A percentile compares a stretch with the other conserved stretches of the same genome.
Evolutionary conservation across 2,797 vertebrate species (phyloP).

Genomic region (Premnoplex brunnescens): DNA sequence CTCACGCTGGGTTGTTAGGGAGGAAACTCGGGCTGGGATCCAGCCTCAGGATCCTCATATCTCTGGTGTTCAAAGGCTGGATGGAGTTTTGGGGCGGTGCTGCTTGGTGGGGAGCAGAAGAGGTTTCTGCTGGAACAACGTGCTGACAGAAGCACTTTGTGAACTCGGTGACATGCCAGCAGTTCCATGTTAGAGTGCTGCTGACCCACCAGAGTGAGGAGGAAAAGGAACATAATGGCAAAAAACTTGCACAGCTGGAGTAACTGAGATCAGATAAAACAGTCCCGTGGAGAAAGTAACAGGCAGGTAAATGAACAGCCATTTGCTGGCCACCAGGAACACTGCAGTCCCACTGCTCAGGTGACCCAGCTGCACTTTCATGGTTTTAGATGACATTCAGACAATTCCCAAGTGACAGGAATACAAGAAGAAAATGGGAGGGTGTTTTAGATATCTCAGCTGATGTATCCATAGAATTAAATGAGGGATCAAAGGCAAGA

Average conservation of each 20-base stretch:
- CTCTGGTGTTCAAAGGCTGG: neutral
- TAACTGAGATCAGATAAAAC: neutral
- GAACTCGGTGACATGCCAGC: neutral
- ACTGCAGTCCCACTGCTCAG: neutral
- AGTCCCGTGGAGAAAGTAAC: neutral
- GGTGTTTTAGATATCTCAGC: neutral
- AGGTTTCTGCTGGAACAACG: neutral
- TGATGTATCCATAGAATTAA: neutral
- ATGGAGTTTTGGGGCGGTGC: neutral
- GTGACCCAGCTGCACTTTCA: neutral
- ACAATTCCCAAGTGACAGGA: neutral
- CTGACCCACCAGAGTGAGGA: neutral
- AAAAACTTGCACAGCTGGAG: neutral
- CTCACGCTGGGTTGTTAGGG: neutral
- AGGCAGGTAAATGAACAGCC: neutral
- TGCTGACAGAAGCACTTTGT: constrained; percentile 9
- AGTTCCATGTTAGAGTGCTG: neutral
- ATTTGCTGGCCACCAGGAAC: neutral
- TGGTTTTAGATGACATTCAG: neutral
- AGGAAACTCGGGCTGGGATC: constrained; percentile 5
- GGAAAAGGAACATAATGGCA: neutral
- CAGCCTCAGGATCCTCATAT: neutral
- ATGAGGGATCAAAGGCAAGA: neutral
- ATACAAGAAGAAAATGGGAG: neutral
- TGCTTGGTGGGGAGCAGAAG: neutral